Conservation (phyloP, 1,140 invertebrate genomes). For the Brachionus angularis region DNA sequence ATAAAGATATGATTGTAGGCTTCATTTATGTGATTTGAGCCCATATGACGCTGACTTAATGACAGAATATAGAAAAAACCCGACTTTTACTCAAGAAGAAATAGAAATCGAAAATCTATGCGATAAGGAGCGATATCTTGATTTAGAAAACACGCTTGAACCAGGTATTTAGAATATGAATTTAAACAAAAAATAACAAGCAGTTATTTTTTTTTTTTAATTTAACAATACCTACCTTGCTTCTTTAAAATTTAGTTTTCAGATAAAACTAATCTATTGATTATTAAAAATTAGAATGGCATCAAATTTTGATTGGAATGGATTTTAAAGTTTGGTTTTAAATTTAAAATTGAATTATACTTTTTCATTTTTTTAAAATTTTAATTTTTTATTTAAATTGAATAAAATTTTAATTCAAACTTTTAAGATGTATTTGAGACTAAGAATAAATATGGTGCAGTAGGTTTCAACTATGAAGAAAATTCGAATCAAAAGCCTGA, state of each 20-base stretch:
- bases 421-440: background rate
- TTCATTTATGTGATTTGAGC: conserved; percentile 73
- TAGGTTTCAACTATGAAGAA: background rate
- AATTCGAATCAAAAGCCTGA: background rate
- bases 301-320: too few relatives aligned
- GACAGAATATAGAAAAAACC: conserved; percentile 64
- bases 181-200: background rate
- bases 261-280: too few relatives aligned
- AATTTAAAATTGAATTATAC: too few relatives aligned
- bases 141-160: conserved; percentile 1
- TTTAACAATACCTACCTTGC: too few relatives aligned
- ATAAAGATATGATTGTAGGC: conserved; percentile 85
- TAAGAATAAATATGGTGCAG: background rate
- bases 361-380: too few relatives aligned
- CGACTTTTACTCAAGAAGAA: background rate
- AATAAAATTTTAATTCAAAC: too few relatives aligned
- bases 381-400: too few relatives aligned
- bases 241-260: too few relatives aligned
- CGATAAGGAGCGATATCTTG: conserved; percentile 30
- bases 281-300: too few relatives aligned
- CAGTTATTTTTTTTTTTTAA: background rate
- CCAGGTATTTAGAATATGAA: background rate
- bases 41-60: conserved; percentile 63
- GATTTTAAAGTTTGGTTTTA: too few relatives aligned
- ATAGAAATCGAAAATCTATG: conserved; percentile 19